Conservation (phyloP, 2,797 vertebrate species). For the Oreortyx pictus region DNA sequence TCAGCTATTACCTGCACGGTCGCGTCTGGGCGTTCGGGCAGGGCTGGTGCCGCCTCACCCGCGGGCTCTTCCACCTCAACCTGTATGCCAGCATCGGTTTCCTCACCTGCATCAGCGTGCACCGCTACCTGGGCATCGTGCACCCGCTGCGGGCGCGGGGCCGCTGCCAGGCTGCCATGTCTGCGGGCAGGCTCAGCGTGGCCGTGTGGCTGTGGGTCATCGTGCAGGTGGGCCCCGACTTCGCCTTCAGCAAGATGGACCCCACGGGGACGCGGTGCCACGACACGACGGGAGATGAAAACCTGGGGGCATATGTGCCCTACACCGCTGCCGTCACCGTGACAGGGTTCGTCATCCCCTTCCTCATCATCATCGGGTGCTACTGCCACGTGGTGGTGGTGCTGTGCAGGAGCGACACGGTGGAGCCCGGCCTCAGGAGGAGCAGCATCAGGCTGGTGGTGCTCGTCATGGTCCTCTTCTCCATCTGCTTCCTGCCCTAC, state of each 20-base stretch:
- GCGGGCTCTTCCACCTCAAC: conserved; percentile 86
- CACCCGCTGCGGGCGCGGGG: conserved; percentile 83
- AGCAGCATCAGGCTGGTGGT: conserved; percentile 81
- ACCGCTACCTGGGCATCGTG: conserved; percentile 86
- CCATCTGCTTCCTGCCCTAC: conserved; percentile 85
- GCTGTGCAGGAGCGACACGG: conserved; percentile 73
- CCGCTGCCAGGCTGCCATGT: conserved; percentile 53
- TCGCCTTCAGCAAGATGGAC: conserved; percentile 78
- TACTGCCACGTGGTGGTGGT: conserved; percentile 82
- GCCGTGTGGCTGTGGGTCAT: conserved; percentile 81
- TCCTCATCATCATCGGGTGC: conserved; percentile 81
- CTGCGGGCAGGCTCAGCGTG: conserved; percentile 57
- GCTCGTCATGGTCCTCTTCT: conserved; percentile 81
- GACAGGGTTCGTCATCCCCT: conserved; percentile 79
- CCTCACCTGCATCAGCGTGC: conserved; percentile 86
- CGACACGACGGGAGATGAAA: conserved; percentile 71
- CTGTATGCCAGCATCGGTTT: conserved; percentile 88
- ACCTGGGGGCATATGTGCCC: conserved; percentile 56
- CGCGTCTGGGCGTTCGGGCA: conserved; percentile 81
- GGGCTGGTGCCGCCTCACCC: conserved; percentile 80
- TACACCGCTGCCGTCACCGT: conserved; percentile 78
- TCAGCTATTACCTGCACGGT: conserved; percentile 79
- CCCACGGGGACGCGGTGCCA: conserved; percentile 25
- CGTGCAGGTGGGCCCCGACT: conserved; percentile 78
- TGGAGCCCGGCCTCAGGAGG: conserved; percentile 77